Evolutionary conservation across 2,797 vertebrate genomes (phyloP).

Genomic region (Tokudaia muenninki): DNA sequence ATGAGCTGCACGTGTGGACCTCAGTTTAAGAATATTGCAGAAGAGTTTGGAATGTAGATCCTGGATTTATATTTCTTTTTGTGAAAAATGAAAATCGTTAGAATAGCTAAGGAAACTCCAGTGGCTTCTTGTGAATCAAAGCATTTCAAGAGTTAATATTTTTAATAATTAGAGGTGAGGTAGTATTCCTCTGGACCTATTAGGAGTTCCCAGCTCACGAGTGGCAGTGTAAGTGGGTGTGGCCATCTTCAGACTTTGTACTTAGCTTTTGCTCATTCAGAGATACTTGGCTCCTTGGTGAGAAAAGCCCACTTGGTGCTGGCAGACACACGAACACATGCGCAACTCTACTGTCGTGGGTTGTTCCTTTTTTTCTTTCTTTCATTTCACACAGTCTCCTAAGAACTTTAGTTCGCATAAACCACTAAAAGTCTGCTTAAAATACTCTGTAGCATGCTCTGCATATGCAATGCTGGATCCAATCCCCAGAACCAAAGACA

Average conservation of each 20-base stretch:
- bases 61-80: conserved; percentile 32
- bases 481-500: background rate
- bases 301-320: background rate
- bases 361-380: background rate
- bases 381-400: background rate
- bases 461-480: background rate
- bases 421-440: background rate
- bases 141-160: conserved; percentile 36
- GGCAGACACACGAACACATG: background rate
- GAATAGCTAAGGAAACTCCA: conserved; percentile 50
- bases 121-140: conserved; percentile 5
- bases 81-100: conserved; percentile 48
- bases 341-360: background rate
- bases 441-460: background rate
- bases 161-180: background rate
- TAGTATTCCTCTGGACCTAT: conserved; percentile 19
- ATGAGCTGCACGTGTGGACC: background rate
- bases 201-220: background rate
- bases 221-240: background rate
- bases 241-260: background rate
- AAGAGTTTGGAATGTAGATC: conserved; percentile 1
- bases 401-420: background rate
- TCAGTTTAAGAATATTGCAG: conserved; percentile 6
- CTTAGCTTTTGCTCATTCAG: background rate
- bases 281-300: background rate